These are phyloP conservation scores for Phallusia fumigata DNA, from an alignment of 23 tunicate species.

Conservation along the genomic window DNA sequence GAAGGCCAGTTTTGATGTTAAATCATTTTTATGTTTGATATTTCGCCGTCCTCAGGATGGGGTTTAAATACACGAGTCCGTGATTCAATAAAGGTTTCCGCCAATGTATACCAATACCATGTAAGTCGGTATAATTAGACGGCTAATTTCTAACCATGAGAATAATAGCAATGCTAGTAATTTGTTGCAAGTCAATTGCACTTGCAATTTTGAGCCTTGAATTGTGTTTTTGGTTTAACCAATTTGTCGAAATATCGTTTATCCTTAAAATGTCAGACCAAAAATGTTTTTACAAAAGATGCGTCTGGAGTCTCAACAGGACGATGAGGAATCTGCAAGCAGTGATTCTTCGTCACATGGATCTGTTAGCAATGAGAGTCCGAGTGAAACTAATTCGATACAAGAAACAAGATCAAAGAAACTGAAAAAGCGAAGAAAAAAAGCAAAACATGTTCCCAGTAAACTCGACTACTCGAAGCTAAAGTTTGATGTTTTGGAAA, in stretches of 20 bases:
- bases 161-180: no score
- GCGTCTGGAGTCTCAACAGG: neutral
- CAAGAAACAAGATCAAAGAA: neutral
- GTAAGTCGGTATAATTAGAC: no score
- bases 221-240: no score
- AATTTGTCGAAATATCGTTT: neutral
- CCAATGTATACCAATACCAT: no score
- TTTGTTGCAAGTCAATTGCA: no score
- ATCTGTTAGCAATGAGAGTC: neutral
- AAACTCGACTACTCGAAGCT: slow-evolving; percentile 59
- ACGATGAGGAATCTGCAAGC: neutral
- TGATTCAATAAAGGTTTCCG: no score
- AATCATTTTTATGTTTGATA: no score
- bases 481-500: slow-evolving; percentile 73
- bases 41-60: no score
- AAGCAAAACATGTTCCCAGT: slow-evolving; percentile 41
- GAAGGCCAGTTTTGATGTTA: no score
- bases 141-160: no score
- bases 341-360: neutral
- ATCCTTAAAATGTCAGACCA: neutral
- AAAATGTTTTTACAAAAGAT: neutral
- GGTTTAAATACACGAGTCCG: no score
- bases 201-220: no score
- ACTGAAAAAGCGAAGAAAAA: slow-evolving; percentile 30
- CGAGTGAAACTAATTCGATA: neutral